Evolutionary conservation across 2,888 invertebrate species (phyloP).

Genomic region (Strigamia crassipes): DNA sequence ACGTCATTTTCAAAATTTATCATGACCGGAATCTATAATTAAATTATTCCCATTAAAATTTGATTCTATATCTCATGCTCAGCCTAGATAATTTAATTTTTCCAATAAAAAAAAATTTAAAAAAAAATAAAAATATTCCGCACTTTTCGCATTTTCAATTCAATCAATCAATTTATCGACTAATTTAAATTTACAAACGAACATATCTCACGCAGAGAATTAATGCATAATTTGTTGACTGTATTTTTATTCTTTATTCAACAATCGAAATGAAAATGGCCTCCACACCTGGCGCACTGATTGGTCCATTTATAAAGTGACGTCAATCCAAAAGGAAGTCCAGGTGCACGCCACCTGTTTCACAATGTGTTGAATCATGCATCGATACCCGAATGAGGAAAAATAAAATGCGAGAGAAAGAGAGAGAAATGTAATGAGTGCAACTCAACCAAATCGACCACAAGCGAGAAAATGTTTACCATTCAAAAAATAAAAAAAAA

Average conservation of each 20-base stretch:
- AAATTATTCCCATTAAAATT: too few relatives aligned
- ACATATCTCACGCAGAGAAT: neutral
- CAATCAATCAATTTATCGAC: too few relatives aligned
- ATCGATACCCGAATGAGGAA: constrained; percentile 4
- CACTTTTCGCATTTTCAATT: too few relatives aligned
- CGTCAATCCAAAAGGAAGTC: constrained; percentile 3
- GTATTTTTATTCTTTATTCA: neutral
- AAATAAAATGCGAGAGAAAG: neutral
- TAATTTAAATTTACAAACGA: neutral
- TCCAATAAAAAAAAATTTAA: too few relatives aligned
- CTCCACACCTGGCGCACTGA: constrained; percentile 1
- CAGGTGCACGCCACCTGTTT: constrained; percentile 25
- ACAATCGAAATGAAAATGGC: constrained; percentile 23
- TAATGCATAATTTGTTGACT: constrained; percentile 12
- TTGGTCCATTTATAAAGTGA: neutral
- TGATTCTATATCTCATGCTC: too few relatives aligned
- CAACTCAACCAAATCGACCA: constrained; percentile 34
- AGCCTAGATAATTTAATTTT: too few relatives aligned
- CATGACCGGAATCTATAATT: too few relatives aligned
- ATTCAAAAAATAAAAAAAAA: neutral
- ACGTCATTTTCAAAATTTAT: too few relatives aligned
- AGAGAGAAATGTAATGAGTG: neutral
- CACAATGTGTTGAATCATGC: constrained; percentile 34
- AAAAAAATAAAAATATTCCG: too few relatives aligned
- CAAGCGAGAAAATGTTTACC: neutral